Evolutionary conservation across 92 coral and sea anemone genomes (phyloP).

Genomic region (Heliopora coerulea): DNA sequence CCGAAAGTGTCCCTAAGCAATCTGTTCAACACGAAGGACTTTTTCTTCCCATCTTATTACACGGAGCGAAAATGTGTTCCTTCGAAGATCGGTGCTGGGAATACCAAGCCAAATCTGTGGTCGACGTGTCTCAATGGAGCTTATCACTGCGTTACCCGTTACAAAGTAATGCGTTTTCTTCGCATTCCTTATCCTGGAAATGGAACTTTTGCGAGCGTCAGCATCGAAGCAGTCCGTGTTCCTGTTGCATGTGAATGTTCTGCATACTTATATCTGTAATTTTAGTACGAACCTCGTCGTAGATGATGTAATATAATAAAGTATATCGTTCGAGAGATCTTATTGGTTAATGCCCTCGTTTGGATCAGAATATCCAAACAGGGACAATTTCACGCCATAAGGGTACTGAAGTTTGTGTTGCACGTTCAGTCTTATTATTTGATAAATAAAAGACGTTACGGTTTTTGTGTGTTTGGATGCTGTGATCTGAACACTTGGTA

Average conservation of each 20-base stretch:
- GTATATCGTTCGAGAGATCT: no score
- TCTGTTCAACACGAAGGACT: constrained; percentile 26
- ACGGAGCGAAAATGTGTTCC: constrained; percentile 29
- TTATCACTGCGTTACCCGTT: constrained; percentile 28
- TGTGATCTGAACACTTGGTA: no score
- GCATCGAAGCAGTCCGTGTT: neutral
- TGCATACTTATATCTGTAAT: neutral
- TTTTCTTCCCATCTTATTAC: constrained; percentile 19
- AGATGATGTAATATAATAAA: no score
- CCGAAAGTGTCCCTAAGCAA: constrained; percentile 27
- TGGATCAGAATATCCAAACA: no score
- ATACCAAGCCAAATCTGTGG: neutral
- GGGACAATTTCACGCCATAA: no score
- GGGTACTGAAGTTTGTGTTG: no score
- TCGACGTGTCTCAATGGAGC: constrained; percentile 25
- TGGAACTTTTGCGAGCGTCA: constrained; percentile 3
- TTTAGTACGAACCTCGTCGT: neutral
- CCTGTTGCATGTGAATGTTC: constrained; percentile 46
- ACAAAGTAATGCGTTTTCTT: constrained; percentile 20
- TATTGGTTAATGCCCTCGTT: no score
- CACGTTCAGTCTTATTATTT: no score
- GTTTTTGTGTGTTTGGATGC: no score
- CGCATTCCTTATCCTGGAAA: constrained; percentile 19
- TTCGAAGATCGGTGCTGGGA: neutral
- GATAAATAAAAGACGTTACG: no score